Conservation (phyloP, 1,140 invertebrate genomes). For the Calycopis cecrops region DNA sequence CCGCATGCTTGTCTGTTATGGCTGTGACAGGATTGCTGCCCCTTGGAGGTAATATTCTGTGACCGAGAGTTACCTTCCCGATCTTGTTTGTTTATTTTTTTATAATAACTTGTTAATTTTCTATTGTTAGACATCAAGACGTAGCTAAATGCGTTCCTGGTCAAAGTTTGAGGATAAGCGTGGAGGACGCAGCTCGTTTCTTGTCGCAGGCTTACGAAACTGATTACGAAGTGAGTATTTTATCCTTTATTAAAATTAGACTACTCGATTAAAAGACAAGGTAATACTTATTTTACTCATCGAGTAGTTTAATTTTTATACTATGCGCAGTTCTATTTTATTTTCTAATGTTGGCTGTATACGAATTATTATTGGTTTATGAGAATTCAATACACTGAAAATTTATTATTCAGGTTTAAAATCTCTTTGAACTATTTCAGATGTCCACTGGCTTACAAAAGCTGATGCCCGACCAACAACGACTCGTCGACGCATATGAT, state of each 20-base stretch:
- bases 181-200: slow-evolving; percentile 56
- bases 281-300: no score
- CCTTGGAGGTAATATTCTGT: no score
- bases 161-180: slow-evolving; percentile 59
- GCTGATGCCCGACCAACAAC: slow-evolving; percentile 18
- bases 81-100: no score
- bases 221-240: slow-evolving; percentile 52
- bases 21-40: no score
- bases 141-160: slow-evolving; percentile 63
- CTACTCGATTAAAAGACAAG: no score
- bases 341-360: no score
- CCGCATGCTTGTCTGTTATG: no score
- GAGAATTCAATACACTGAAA: no score
- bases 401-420: background rate
- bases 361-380: no score
- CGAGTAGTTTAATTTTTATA: no score
- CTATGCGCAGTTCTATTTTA: no score
- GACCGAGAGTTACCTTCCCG: no score
- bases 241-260: background rate
- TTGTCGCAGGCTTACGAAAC: slow-evolving; percentile 56
- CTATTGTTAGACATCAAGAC: slow-evolving; percentile 52
- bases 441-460: slow-evolving; percentile 4
- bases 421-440: background rate
- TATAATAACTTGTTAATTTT: background rate
- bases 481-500: slow-evolving; percentile 22